A percentile compares a stretch with the other conserved stretches of the same genome.
Conservation (phyloP, 2,888 invertebrate species). For the Stenchaetothrips biformis region DNA sequence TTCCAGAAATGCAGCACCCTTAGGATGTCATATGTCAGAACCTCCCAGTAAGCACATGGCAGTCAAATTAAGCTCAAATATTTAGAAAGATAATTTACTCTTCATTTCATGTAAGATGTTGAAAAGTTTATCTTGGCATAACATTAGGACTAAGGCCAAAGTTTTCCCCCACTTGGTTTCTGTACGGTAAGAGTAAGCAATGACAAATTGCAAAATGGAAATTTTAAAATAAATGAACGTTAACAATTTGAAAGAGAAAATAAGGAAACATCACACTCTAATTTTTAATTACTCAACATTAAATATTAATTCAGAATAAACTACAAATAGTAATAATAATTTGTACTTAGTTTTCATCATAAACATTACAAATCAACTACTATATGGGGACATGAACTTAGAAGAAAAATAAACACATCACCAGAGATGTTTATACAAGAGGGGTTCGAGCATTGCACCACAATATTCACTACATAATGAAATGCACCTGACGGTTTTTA, state of each 20-base stretch:
- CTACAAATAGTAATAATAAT: slow-evolving; percentile 17
- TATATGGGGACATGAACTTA: neutral
- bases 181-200: neutral
- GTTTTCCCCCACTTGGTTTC: too few relatives aligned
- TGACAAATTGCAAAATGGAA: neutral
- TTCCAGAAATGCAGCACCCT: too few relatives aligned
- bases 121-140: too few relatives aligned
- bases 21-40: too few relatives aligned
- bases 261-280: neutral
- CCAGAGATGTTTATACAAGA: neutral
- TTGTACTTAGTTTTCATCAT: slow-evolving; percentile 24
- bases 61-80: too few relatives aligned
- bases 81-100: too few relatives aligned
- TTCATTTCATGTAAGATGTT: too few relatives aligned
- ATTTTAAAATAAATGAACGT: neutral
- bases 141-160: too few relatives aligned
- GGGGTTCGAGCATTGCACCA: too few relatives aligned
- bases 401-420: neutral
- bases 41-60: too few relatives aligned
- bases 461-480: too few relatives aligned
- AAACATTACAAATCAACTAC: slow-evolving; percentile 16
- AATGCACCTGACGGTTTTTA: too few relatives aligned
- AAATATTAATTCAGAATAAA: neutral
- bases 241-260: neutral
- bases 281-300: neutral